Percentiles rank a stretch among this genome's conserved stretches.
These are phyloP conservation scores for Epistrophe eligans DNA, from an alignment of 2,888 invertebrate species.

Conservation along the genomic window DNA sequence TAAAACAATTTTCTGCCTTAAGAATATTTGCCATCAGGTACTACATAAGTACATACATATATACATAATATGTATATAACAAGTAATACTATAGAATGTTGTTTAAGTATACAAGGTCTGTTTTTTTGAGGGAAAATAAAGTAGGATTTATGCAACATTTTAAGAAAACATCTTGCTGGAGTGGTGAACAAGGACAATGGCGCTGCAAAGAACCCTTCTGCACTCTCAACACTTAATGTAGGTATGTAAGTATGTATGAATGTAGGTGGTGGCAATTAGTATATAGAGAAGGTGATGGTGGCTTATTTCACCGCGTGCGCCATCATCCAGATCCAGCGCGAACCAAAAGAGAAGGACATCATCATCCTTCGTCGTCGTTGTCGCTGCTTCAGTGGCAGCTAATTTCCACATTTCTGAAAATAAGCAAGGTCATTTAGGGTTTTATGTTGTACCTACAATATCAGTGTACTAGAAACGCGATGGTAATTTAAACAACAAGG, in stretches of 20 bases:
- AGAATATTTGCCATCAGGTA: conserved; percentile 18
- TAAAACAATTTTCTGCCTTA: conserved; percentile 61
- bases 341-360: conserved; percentile 6
- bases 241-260: background rate
- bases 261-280: conserved; percentile 59
- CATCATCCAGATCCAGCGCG: conserved; percentile 20
- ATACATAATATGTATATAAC: too few relatives aligned
- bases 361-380: background rate
- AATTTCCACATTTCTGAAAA: conserved; percentile 56
- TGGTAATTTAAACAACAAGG: conserved; percentile 40
- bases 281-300: conserved; percentile 5
- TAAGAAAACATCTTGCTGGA: conserved; percentile 68
- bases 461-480: conserved; percentile 23
- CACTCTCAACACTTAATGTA: conserved; percentile 53
- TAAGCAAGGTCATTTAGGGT: conserved; percentile 67
- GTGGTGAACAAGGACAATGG: conserved; percentile 67
- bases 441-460: conserved; percentile 17
- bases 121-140: conserved; percentile 32
- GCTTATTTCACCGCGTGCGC: conserved; percentile 50
- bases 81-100: conserved; percentile 33
- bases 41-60: background rate
- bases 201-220: conserved; percentile 64
- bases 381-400: conserved; percentile 46
- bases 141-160: conserved; percentile 67
- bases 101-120: conserved; percentile 8